These are phyloP conservation scores for Eurypyga helias DNA, from an alignment of 2,113 vertebrate species.

Conservation along the genomic window DNA sequence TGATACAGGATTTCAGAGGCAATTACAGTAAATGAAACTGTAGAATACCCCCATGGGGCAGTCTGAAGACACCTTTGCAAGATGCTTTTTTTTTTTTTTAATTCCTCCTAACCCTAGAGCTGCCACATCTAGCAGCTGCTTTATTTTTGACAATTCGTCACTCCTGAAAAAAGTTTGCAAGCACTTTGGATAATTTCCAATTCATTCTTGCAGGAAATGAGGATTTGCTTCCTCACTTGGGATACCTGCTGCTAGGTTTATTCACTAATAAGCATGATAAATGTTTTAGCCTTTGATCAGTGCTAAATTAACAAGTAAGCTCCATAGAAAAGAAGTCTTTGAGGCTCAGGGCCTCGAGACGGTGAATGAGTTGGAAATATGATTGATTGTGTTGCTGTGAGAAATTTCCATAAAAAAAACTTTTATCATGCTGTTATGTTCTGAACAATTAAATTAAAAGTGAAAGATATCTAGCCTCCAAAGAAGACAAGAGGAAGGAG, in stretches of 20 bases:
- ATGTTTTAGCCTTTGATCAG: slow-evolving; percentile 91
- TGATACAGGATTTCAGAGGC: slow-evolving; percentile 71
- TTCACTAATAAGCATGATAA: slow-evolving; percentile 92
- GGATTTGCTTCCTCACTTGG: slow-evolving; percentile 86
- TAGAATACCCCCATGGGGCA: slow-evolving; percentile 29
- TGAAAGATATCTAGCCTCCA: slow-evolving; percentile 69
- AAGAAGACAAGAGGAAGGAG: slow-evolving; percentile 67
- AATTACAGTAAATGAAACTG: slow-evolving; percentile 73
- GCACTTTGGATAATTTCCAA: slow-evolving; percentile 84
- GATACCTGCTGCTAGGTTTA: slow-evolving; percentile 90
- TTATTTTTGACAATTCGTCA: slow-evolving; percentile 82
- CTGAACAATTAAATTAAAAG: slow-evolving; percentile 81
- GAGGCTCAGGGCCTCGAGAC: slow-evolving; percentile 81
- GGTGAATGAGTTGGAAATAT: slow-evolving; percentile 78
- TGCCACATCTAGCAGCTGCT: slow-evolving; percentile 74
- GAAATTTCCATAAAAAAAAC: slow-evolving; percentile 83
- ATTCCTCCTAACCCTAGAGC: slow-evolving; percentile 47
- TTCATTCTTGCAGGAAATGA: slow-evolving; percentile 87
- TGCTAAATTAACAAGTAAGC: slow-evolving; percentile 89
- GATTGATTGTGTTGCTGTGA: slow-evolving; percentile 82
- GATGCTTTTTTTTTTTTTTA: background rate
- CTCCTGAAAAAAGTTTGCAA: slow-evolving; percentile 85
- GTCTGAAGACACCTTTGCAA: slow-evolving; percentile 55
- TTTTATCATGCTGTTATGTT: slow-evolving; percentile 76
- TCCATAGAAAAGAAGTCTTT: slow-evolving; percentile 81